Evolutionary conservation across 2,888 invertebrate species (phyloP), one percentile per base, ranked within the genome.

Genomic region (Troglohyphantes excavatus): DNA sequence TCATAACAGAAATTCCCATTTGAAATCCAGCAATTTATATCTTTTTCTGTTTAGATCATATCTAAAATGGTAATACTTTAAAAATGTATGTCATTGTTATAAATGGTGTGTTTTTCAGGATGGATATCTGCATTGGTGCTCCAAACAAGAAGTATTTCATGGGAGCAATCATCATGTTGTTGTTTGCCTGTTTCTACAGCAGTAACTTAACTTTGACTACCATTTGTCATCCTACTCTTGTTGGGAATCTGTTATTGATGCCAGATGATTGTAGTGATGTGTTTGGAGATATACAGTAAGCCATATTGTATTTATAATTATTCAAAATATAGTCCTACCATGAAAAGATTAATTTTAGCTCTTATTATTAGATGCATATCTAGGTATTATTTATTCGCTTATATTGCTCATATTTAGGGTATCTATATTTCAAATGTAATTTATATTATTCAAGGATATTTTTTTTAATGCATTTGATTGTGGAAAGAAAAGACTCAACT

Each of bases 241-340:
- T 96, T 61, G 95, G 95, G 92, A 95, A 95, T 75, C 94, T 95
- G 76, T 94, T 98, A 91, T 94, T 97, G 46, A 93, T 97, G 92
- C 97, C 97, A 1, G 96, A 96, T 93, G 96, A 97, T 93, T 98
- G 98, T 93, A 95, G 96, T 91, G 96, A 96, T 93, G 96, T 97
- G 0, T 98, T 97, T 93, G 95, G 87, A 3, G 92, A 92, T 73
- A 90, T 90, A 26, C 86, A 91, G 92, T 92, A 76, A 84, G 92
- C 90, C 67, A 11, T 72, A 19, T 23, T 27, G 53, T 26, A 2
- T 39, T 2, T 39, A 39, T 11, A 39, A 7, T 0, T 39, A 39
- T 39, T 39, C 39, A 1, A 39, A n/a, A n/a, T n/a, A n/a, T n/a
- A n/a, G n/a, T n/a, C n/a, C n/a, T n/a, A n/a, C n/a, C n/a, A n/a